A percentile compares a stretch with the other conserved stretches of the same genome.
Evolutionary conservation across 1,140 invertebrate genomes (phyloP).

Genomic region (Lysiphlebus fabarum): DNA sequence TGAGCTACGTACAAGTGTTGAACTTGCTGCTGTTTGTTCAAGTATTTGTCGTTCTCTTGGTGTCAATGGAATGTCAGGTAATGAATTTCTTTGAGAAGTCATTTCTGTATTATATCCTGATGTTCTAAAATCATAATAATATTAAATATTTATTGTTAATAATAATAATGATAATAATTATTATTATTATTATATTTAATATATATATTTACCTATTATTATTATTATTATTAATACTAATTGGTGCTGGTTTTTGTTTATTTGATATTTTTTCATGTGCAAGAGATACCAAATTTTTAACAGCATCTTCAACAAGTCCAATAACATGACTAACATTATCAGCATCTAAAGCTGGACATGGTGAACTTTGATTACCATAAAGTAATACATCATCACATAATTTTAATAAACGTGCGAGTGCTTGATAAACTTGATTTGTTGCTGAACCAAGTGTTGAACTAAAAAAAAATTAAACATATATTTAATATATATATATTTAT

Average conservation of each 20-base stretch:
- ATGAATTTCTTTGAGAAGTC: constrained; percentile 61
- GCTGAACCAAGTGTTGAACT: constrained; percentile 70
- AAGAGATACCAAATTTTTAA: constrained; percentile 67
- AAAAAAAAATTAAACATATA: constrained; percentile 21
- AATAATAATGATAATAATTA: too few relatives aligned
- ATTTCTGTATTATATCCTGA: constrained; percentile 50
- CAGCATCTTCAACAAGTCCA: constrained; percentile 72
- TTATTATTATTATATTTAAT: too few relatives aligned
- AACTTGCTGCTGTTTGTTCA: constrained; percentile 59
- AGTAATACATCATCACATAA: constrained; percentile 86
- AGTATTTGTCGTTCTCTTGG: constrained; percentile 70
- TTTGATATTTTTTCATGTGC: constrained; percentile 66
- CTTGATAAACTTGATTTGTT: constrained; percentile 82
- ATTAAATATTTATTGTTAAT: not conserved
- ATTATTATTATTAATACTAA: constrained; percentile 47
- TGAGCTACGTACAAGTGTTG: constrained; percentile 61
- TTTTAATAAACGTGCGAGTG: constrained; percentile 80
- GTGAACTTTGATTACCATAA: constrained; percentile 63
- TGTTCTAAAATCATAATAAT: constrained; percentile 36
- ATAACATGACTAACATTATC: constrained; percentile 78
- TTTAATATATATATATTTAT: constrained; percentile 9
- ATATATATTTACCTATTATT: constrained; percentile 44
- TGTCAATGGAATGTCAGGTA: constrained; percentile 80
- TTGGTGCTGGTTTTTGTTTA: constrained; percentile 50
- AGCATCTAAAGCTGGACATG: constrained; percentile 56